A percentile compares a stretch with the other conserved stretches of the same genome.
Conservation (phyloP, 2,797 vertebrate genomes). For the Poeciliopsis gracilis region DNA sequence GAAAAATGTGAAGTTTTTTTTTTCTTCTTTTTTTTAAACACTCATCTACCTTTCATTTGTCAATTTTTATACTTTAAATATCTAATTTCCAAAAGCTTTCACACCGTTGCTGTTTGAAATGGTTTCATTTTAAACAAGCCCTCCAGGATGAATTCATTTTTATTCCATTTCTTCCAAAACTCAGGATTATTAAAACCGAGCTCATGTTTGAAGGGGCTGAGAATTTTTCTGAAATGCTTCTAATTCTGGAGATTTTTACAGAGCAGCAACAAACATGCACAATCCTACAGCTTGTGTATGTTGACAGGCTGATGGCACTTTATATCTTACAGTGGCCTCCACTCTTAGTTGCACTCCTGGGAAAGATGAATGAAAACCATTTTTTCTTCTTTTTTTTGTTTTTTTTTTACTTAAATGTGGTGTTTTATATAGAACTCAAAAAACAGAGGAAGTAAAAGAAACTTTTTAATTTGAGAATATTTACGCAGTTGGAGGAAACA, state of each 20-base stretch:
- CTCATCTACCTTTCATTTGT: slow-evolving; percentile 2
- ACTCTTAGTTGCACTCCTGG: not conserved
- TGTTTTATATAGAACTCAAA: not conserved
- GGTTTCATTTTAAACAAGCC: not conserved
- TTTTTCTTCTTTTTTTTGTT: not conserved
- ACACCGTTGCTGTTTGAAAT: slow-evolving; percentile 7
- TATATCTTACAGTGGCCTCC: not conserved
- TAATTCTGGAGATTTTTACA: not conserved
- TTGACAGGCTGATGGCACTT: slow-evolving; percentile 15
- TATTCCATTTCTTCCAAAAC: not conserved
- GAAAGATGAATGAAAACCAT: not conserved
- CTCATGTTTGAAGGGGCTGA: not conserved
- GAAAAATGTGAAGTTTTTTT: not conserved
- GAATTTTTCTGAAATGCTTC: not conserved
- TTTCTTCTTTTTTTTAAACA: not conserved
- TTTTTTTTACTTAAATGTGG: no score
- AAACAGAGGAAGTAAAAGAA: not conserved
- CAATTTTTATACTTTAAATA: not conserved
- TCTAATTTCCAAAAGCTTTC: not conserved
- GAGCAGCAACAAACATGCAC: not conserved
- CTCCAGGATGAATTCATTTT: not conserved
- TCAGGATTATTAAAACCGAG: not conserved
- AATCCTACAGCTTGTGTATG: not conserved
- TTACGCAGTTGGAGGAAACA: not conserved
- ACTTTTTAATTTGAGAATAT: not conserved